A percentile compares a stretch with the other conserved stretches of the same genome.
Evolutionary conservation across 2,797 vertebrate genomes (phyloP).

Genomic region (Xiphophorus birchmanni): DNA sequence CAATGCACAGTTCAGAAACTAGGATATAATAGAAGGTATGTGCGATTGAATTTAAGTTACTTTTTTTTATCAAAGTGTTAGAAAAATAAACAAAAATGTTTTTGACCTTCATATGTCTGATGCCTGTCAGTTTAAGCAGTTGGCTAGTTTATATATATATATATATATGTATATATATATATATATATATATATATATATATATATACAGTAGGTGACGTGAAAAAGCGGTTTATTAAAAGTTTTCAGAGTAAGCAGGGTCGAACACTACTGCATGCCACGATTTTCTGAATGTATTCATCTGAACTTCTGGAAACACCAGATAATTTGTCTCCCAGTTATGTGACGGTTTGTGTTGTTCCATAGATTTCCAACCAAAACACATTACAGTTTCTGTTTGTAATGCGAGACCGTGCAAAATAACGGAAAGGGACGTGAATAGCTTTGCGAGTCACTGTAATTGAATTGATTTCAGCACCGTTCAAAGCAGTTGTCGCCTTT

Average conservation of each 20-base stretch:
- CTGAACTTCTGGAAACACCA: not conserved
- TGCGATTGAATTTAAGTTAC: too few relatives aligned
- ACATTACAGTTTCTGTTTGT: not conserved
- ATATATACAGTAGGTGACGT: not conserved
- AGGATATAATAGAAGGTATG: too few relatives aligned
- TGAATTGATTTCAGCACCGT: not conserved
- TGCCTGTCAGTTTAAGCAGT: too few relatives aligned
- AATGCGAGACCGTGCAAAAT: not conserved
- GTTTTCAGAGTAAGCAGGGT: not conserved
- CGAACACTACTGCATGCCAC: not conserved
- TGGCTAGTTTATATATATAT: too few relatives aligned
- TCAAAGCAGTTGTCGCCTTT: constrained; percentile 44
- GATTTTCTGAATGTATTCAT: not conserved
- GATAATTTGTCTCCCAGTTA: not conserved
- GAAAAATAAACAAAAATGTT: too few relatives aligned
- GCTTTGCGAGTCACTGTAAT: not conserved
- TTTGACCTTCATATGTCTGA: too few relatives aligned
- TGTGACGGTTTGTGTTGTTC: not conserved
- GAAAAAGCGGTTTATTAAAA: not conserved
- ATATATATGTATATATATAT: too few relatives aligned
- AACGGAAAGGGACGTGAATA: not conserved
- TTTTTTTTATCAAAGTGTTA: too few relatives aligned
- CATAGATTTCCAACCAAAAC: not conserved
- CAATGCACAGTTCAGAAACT: too few relatives aligned
- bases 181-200: too few relatives aligned